A percentile compares a stretch with the other conserved stretches of the same genome.
phyloP scores from a whole-genome alignment of 2,797 vertebrate species.

The Novumbra hubbsi region DNA sequence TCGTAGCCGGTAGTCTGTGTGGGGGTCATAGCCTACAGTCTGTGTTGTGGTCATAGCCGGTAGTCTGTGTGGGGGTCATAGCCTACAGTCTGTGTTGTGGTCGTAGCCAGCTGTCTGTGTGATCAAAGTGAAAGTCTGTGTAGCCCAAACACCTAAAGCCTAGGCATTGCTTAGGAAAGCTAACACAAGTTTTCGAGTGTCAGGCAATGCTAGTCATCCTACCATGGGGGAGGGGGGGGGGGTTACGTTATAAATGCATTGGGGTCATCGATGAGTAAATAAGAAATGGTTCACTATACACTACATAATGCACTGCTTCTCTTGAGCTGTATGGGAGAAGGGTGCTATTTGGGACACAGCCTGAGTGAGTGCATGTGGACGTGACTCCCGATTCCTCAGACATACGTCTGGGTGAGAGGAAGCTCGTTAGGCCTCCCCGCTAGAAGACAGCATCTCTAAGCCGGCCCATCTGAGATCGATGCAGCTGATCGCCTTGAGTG shows the following conservation, averaged over 20 bases:
- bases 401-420: conserved; percentile 9
- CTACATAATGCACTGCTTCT: background rate
- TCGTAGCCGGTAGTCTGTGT: no score
- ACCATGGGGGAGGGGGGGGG: no score
- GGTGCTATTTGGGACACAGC: background rate
- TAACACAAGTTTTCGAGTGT: no score
- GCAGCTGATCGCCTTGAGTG: conserved; percentile 19
- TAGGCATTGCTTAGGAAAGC: background rate
- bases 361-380: conserved; percentile 14
- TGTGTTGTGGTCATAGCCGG: background rate
- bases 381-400: conserved; percentile 8
- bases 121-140: no score
- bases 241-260: background rate
- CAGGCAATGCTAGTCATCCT: no score
- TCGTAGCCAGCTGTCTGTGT: background rate
- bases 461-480: conserved; percentile 34
- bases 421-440: conserved; percentile 28
- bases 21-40: background rate
- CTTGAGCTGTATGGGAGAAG: background rate
- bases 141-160: background rate
- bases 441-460: conserved; percentile 22
- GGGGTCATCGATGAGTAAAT: background rate
- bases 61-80: background rate
- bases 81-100: background rate
- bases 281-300: background rate